Conservation (phyloP, 1,140 invertebrate species). For the Bombus pascuorum region DNA sequence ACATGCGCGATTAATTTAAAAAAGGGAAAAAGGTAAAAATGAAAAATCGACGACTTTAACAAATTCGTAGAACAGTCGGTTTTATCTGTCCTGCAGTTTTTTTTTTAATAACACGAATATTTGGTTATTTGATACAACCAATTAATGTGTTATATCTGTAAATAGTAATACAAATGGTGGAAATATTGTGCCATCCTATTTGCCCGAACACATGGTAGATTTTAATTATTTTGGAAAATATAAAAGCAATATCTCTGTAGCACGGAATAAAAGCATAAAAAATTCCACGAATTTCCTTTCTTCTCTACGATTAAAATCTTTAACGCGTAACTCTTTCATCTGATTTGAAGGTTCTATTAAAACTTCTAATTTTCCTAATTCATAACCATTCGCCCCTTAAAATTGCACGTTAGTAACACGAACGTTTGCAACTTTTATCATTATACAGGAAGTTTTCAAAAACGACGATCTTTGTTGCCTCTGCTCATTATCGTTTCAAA, state of each 20-base stretch:
- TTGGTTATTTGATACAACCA: background rate
- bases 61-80: background rate
- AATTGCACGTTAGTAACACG: background rate
- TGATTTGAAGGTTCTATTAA: background rate
- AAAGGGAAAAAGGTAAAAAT: background rate
- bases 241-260: background rate
- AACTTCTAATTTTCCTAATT: background rate
- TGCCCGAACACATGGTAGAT: background rate
- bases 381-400: background rate
- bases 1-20: too few relatives aligned
- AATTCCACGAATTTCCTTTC: background rate
- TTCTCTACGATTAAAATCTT: too few relatives aligned
- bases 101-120: background rate
- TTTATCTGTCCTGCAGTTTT: background rate
- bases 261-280: background rate
- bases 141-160: background rate
- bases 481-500: background rate
- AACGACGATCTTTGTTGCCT: background rate
- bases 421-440: background rate
- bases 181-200: background rate
- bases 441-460: background rate
- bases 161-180: background rate
- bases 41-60: background rate
- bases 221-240: background rate
- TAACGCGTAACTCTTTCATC: background rate